These are phyloP conservation scores for Acleris emargana DNA, from an alignment of 2,888 invertebrate species.

Conservation along the genomic window DNA sequence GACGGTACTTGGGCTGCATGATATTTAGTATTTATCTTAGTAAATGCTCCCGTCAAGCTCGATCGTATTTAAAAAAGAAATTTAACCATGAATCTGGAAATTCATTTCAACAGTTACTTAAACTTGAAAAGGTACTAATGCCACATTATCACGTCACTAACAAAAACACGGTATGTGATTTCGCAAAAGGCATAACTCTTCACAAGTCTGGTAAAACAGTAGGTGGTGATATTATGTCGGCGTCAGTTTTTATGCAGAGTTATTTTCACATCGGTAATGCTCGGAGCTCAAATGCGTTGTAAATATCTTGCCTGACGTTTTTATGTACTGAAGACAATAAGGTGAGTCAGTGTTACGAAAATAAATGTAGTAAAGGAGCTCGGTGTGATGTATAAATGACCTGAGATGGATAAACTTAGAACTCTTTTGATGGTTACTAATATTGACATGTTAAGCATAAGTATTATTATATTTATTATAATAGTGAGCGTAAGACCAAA, in stretches of 20 bases:
- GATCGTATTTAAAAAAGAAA: too few relatives aligned
- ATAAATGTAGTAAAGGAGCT: constrained; percentile 32
- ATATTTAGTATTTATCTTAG: too few relatives aligned
- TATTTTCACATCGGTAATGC: constrained; percentile 32
- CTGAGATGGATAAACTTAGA: neutral
- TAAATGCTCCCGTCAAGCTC: too few relatives aligned
- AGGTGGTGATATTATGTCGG: constrained; percentile 17
- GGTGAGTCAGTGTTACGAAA: constrained; percentile 46
- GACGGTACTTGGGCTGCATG: too few relatives aligned
- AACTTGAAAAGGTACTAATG: neutral
- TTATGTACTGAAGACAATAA: constrained; percentile 62
- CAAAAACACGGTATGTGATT: constrained; percentile 1
- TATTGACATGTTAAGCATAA: too few relatives aligned
- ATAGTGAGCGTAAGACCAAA: too few relatives aligned
- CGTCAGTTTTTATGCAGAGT: constrained; percentile 34
- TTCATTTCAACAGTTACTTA: too few relatives aligned
- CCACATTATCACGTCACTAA: neutral
- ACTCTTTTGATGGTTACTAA: too few relatives aligned
- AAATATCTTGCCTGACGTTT: constrained; percentile 61
- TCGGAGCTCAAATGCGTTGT: constrained; percentile 46
- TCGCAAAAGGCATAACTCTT: neutral
- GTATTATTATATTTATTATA: too few relatives aligned
- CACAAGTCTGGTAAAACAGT: constrained; percentile 25
- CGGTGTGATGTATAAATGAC: neutral
- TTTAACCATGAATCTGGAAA: too few relatives aligned